Conservation (phyloP, 2,888 invertebrate genomes). For the Elegia similella region DNA sequence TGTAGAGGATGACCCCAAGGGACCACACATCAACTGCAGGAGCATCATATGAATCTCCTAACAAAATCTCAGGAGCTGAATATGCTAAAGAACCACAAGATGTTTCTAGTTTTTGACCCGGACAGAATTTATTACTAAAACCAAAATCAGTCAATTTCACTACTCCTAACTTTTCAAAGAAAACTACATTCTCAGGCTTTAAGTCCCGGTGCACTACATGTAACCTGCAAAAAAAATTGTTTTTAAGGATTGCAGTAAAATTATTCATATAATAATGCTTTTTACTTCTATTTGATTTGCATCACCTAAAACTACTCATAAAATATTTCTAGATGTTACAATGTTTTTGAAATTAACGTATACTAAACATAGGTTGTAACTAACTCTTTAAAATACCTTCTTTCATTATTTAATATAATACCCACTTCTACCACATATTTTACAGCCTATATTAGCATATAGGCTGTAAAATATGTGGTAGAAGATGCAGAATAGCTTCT, state of each 20-base stretch:
- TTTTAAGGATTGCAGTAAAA: neutral
- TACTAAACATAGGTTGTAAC: too few species aligned
- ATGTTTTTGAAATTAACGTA: too few species aligned
- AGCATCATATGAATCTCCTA: slow-evolving; percentile 99
- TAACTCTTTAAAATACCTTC: too few species aligned
- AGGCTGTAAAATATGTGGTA: too few species aligned
- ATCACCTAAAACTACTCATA: too few species aligned
- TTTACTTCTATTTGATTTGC: too few species aligned
- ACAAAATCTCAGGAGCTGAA: slow-evolving; percentile 98
- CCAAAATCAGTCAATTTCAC: slow-evolving; percentile 99
- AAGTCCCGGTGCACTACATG: slow-evolving; percentile 92
- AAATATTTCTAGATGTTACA: too few species aligned
- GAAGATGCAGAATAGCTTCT: too few species aligned
- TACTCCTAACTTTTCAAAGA: slow-evolving; percentile 97
- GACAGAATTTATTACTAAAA: slow-evolving; percentile 96
- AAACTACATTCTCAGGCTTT: slow-evolving; percentile 99
- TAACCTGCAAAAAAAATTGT: slow-evolving; percentile 59
- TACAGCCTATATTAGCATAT: too few species aligned
- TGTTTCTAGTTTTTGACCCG: slow-evolving; percentile 97
- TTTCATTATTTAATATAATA: too few species aligned
- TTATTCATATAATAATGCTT: too few species aligned
- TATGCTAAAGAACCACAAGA: slow-evolving; percentile 99
- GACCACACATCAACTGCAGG: slow-evolving; percentile 99
- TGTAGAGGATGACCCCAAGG: slow-evolving; percentile 98
- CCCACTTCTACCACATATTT: too few species aligned